phyloP scores from a whole-genome alignment of 1,140 invertebrate genomes.

The Bombus sylvicola region DNA sequence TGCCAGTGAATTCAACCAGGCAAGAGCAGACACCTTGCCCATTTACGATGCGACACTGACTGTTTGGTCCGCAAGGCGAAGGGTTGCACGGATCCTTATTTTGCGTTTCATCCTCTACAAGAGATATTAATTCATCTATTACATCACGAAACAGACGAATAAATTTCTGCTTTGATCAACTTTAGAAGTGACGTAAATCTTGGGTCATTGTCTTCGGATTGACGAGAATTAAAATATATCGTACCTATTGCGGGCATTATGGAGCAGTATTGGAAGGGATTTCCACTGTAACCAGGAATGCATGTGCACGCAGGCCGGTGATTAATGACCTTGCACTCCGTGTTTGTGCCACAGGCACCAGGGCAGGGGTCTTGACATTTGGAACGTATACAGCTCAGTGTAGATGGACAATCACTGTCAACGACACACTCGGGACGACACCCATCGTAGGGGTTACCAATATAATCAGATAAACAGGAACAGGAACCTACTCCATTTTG shows the following conservation, averaged over 20 bases:
- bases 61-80: conserved; percentile 84
- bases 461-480: conserved; percentile 85
- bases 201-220: accelerated
- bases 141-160: accelerated
- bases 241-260: conserved; percentile 67
- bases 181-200: too few relatives aligned
- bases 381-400: conserved; percentile 85
- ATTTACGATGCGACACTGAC: conserved; percentile 85
- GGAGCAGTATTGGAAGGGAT: conserved; percentile 82
- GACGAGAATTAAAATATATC: accelerated
- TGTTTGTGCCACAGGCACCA: conserved; percentile 86
- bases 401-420: conserved; percentile 85
- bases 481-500: conserved; percentile 81
- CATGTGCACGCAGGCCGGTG: conserved; percentile 87
- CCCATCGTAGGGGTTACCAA: conserved; percentile 85
- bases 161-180: too few relatives aligned
- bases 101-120: too few relatives aligned
- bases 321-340: conserved; percentile 86
- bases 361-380: conserved; percentile 87
- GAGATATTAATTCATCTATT: too few relatives aligned
- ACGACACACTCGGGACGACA: conserved; percentile 89
- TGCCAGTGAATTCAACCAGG: conserved; percentile 85
- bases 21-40: conserved; percentile 88
- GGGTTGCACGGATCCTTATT: too few relatives aligned
- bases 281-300: conserved; percentile 84